phyloP scores from a whole-genome alignment of 2,113 vertebrate genomes.

The Triplophysa dalaica region DNA sequence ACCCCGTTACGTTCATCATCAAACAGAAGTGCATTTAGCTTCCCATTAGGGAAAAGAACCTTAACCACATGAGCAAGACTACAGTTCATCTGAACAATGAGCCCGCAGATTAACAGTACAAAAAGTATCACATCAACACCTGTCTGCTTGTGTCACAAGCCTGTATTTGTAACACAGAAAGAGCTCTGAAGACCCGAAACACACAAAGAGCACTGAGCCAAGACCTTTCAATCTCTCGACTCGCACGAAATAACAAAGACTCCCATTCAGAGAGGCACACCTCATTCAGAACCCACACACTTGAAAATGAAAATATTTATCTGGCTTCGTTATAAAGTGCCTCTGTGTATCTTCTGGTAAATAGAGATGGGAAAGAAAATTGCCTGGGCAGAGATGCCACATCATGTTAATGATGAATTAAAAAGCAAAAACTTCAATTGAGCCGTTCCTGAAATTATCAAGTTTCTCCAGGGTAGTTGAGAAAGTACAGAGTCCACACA shows the following conservation, averaged over 20 bases:
- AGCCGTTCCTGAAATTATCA: slow-evolving; percentile 36
- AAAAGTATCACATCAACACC: neutral
- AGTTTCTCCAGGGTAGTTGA: slow-evolving; percentile 28
- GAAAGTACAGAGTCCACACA: slow-evolving; percentile 11
- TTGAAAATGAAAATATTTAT: slow-evolving; percentile 19
- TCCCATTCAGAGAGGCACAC: slow-evolving; percentile 12
- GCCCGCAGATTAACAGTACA: neutral
- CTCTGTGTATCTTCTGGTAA: slow-evolving; percentile 8
- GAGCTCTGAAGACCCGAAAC: neutral
- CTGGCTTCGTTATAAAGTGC: slow-evolving; percentile 26
- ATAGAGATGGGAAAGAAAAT: neutral
- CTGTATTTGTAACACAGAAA: slow-evolving; percentile 8
- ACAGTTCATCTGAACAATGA: slow-evolving; percentile 11
- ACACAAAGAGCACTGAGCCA: neutral
- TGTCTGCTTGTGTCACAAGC: neutral
- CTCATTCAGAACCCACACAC: slow-evolving; percentile 4
- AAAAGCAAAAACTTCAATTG: slow-evolving; percentile 30
- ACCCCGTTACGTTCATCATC: neutral
- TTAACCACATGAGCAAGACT: neutral
- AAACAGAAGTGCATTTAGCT: slow-evolving; percentile 22
- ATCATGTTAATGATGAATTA: slow-evolving; percentile 27
- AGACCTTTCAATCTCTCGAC: slow-evolving; percentile 28
- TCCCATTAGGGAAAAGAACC: slow-evolving; percentile 19
- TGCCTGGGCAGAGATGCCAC: slow-evolving; percentile 39
- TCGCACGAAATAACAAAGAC: slow-evolving; percentile 34